Percentiles rank a stretch among this genome's conserved stretches.
Evolutionary conservation across 2,113 vertebrate species (phyloP).

Genomic region (Symphodus melops): DNA sequence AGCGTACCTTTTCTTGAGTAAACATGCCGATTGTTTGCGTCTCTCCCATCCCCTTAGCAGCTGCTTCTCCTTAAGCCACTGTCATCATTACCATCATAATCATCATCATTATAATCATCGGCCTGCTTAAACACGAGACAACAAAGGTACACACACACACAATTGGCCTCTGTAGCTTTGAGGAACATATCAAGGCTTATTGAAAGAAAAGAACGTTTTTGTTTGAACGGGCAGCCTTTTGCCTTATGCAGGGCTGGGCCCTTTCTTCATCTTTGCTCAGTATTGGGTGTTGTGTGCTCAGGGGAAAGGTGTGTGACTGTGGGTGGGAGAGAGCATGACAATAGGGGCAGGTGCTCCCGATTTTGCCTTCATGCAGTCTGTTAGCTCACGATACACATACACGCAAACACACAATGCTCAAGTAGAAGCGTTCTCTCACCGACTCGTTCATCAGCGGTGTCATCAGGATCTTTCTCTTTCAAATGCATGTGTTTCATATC

Average conservation of each 20-base stretch:
- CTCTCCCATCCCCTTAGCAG: conserved; percentile 75
- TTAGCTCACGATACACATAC: conserved; percentile 73
- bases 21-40: conserved; percentile 74
- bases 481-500: conserved; percentile 44
- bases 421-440: conserved; percentile 60
- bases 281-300: conserved; percentile 82
- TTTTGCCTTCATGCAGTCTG: conserved; percentile 74
- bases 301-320: conserved; percentile 76
- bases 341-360: conserved; percentile 76
- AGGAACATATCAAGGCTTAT: conserved; percentile 79
- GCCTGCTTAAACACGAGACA: conserved; percentile 74
- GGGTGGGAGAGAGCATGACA: conserved; percentile 68
- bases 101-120: conserved; percentile 69
- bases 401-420: conserved; percentile 67
- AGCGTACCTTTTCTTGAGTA: conserved; percentile 77
- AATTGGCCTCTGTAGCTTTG: conserved; percentile 72
- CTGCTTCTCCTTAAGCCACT: conserved; percentile 80
- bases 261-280: conserved; percentile 81
- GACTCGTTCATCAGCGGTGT: conserved; percentile 54
- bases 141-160: conserved; percentile 75
- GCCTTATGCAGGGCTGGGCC: conserved; percentile 67
- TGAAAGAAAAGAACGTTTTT: conserved; percentile 73
- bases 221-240: conserved; percentile 71
- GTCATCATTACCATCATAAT: conserved; percentile 55
- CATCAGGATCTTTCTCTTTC: conserved; percentile 47